phyloP scores from a whole-genome alignment of 2,113 vertebrate genomes.

The Taxidea taxus region DNA sequence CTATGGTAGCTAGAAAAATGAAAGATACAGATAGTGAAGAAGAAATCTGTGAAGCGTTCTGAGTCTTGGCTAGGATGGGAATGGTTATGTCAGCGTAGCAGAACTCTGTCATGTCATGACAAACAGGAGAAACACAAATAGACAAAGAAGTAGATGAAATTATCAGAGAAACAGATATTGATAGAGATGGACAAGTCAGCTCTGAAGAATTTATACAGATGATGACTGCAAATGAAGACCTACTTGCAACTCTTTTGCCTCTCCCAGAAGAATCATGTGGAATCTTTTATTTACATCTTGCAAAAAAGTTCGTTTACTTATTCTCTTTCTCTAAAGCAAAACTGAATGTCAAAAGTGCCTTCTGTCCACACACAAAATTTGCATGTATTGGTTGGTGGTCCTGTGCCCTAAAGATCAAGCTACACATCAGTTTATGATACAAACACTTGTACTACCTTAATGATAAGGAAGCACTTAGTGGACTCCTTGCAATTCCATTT shows the following conservation, averaged over 20 bases:
- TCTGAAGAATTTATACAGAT: background rate
- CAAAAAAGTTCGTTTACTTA: slow-evolving; percentile 96
- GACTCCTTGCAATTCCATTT: slow-evolving; percentile 90
- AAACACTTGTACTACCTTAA: slow-evolving; percentile 91
- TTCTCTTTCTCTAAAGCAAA: slow-evolving; percentile 97
- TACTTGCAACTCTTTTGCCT: slow-evolving; percentile 77
- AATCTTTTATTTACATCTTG: slow-evolving; percentile 98
- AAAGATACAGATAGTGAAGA: background rate
- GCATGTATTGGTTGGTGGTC: slow-evolving; percentile 95
- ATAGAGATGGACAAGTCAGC: background rate
- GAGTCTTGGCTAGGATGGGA: background rate
- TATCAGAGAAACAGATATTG: background rate
- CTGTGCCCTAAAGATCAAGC: slow-evolving; percentile 91
- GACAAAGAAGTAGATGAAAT: background rate
- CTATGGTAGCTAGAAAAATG: too few relatives aligned
- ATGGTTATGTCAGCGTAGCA: background rate
- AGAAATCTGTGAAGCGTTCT: background rate
- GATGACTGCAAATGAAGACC: background rate
- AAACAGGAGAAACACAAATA: background rate
- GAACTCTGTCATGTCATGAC: background rate
- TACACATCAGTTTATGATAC: slow-evolving; percentile 89
- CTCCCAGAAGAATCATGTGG: slow-evolving; percentile 76
- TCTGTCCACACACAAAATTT: background rate
- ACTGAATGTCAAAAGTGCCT: slow-evolving; percentile 94
- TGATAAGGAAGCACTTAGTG: slow-evolving; percentile 90